Evolutionary conservation across 2,888 invertebrate genomes (phyloP).

Genomic region (Liopterus haemorrhoidalis): DNA sequence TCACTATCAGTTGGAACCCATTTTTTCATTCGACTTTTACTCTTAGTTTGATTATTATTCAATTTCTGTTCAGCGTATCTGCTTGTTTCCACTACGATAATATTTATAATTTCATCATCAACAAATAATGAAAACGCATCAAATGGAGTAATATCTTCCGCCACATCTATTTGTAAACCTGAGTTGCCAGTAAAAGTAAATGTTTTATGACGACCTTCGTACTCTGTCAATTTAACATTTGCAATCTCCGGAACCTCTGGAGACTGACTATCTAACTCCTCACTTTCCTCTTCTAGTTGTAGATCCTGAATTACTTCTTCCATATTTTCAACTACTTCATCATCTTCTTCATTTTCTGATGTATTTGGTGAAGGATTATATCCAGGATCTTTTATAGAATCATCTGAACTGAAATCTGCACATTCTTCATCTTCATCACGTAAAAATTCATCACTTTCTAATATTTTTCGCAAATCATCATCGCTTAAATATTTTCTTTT

Average conservation of each 20-base stretch:
- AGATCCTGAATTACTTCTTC: constrained; percentile 15
- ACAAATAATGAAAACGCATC: constrained; percentile 22
- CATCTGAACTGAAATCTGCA: too few species aligned
- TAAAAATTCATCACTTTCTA: too few species aligned
- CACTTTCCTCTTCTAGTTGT: constrained; percentile 17
- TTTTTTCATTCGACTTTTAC: neutral
- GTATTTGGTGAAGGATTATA: constrained; percentile 5
- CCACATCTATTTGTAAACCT: constrained; percentile 20
- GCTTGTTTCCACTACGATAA: constrained; percentile 21
- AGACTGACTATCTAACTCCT: constrained; percentile 16
- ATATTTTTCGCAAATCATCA: too few species aligned
- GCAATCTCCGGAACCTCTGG: constrained; percentile 13
- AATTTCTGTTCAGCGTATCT: constrained; percentile 26
- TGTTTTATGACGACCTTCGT: constrained; percentile 8
- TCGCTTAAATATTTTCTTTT: too few species aligned
- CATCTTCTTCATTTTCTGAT: constrained; percentile 3
- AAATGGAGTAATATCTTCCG: constrained; percentile 27
- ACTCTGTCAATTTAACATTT: constrained; percentile 14
- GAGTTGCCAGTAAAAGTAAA: constrained; percentile 20
- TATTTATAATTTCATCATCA: constrained; percentile 8
- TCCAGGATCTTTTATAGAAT: constrained; percentile 4
- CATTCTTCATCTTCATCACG: too few species aligned
- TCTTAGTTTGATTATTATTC: constrained; percentile 8
- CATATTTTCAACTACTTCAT: constrained; percentile 21
- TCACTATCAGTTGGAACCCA: too few species aligned